Evolutionary conservation across 2,797 vertebrate species (phyloP).

Genomic region (Morus bassanus): DNA sequence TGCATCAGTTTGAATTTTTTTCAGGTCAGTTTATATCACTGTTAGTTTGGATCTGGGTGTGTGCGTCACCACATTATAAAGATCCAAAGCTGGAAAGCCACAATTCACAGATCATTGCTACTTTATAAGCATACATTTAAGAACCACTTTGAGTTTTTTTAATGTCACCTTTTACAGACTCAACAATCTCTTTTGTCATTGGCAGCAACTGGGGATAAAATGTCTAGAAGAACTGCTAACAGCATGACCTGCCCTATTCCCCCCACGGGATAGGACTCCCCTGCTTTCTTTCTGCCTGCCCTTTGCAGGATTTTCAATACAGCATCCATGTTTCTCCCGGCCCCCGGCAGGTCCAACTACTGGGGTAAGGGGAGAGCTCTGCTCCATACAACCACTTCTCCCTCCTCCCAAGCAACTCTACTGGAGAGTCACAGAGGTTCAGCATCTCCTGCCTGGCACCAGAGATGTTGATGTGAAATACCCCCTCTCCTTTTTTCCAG

Average conservation of each 20-base stretch:
- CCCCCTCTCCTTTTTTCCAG: not conserved
- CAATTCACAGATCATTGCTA: not conserved
- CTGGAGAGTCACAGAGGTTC: not conserved
- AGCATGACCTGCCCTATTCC: not conserved
- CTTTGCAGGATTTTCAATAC: not conserved
- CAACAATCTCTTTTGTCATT: not conserved
- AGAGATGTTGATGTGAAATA: not conserved
- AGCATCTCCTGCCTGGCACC: not conserved
- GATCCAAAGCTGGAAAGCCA: not conserved
- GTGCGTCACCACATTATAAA: not conserved
- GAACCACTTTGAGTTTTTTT: not conserved
- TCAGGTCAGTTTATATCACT: not conserved
- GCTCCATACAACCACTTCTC: not conserved
- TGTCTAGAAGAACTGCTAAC: not conserved
- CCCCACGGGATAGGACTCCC: accelerated
- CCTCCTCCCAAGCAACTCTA: not conserved
- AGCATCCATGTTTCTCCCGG: not conserved
- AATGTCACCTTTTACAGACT: not conserved
- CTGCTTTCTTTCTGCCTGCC: not conserved
- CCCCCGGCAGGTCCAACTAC: not conserved
- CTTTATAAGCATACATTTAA: not conserved
- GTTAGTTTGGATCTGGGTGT: not conserved
- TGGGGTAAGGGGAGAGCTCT: not conserved
- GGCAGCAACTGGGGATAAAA: not conserved
- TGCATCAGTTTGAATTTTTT: not conserved